Base-by-base conservation (phyloP, 2,888 invertebrate genomes). In the Agonopterix arenella region DNA sequence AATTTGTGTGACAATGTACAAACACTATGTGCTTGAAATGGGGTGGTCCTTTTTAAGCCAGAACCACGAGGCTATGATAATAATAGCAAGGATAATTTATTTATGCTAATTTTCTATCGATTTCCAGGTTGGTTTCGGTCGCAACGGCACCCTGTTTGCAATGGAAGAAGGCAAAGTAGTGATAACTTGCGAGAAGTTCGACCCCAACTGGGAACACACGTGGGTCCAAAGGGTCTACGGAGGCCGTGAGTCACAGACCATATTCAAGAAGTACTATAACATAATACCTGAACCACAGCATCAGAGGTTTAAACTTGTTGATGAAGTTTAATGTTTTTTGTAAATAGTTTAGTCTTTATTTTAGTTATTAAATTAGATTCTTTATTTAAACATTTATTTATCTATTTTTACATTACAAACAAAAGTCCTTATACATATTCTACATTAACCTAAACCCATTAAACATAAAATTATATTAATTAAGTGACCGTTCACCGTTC, bases 181-280 rank as follows among this genome's bases (percentile, higher is more conserved):
- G 11, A 90, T 97, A 0, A 95, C 96, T 0, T 95, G 95, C 80
- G 98, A 98, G 70, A 92, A 93, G 66, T 90, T 94, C 49, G 92
- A 96, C 53, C 94, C 94, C 0, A 91, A 95, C 64, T 96, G 95
- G 93, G 91, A 93, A 11, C 95, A 95, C 66, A 89, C 91, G 0
- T 95, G 96, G 94, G 89, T 96, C 36, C 89, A 92, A 66, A 79
- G 91, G 54, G 76, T 91, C 66, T 93, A 95, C 73, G 88, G 83
- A 0, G 92, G 92, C 0, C 84, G 94, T 51, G 84, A 93, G 63
- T 83, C 91, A 1, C 91, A 92, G 60, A 90, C 86, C 1, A 93
- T 96, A 57, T 92, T 93, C 65, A 97, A 97, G 74, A 96, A 96
- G 69, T 96, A 96, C 73, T 95, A 92, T 61, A 94, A 98, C 86